phyloP scores from a whole-genome alignment of 2,113 vertebrate genomes.

The Boleophthalmus pectinirostris region DNA sequence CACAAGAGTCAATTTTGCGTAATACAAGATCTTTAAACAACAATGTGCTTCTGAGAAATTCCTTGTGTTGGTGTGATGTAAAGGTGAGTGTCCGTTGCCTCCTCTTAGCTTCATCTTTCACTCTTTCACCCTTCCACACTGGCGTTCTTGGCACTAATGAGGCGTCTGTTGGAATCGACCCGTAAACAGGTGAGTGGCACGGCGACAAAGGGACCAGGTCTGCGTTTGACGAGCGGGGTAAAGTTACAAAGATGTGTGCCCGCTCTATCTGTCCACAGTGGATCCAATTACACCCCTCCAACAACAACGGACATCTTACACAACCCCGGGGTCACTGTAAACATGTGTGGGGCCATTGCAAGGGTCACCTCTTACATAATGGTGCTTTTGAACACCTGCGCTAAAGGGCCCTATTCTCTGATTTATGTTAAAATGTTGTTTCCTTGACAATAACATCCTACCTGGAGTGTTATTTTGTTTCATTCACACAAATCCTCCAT shows the following conservation, averaged over 20 bases:
- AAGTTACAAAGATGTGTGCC: constrained; percentile 39
- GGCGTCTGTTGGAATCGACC: constrained; percentile 10
- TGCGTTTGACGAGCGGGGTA: constrained; percentile 3
- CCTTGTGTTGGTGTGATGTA: not conserved
- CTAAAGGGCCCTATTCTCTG: too few species aligned
- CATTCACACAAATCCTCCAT: too few species aligned
- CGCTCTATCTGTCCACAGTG: constrained; percentile 32
- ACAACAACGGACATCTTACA: not conserved
- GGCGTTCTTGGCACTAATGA: constrained; percentile 16
- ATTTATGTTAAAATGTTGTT: too few species aligned
- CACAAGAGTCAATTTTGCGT: too few species aligned
- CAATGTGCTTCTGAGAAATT: not conserved
- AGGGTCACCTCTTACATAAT: constrained; percentile 14
- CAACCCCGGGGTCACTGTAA: constrained; percentile 30
- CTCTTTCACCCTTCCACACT: too few species aligned
- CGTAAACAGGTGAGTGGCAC: constrained; percentile 18
- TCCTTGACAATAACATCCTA: too few species aligned
- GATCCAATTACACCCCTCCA: constrained; percentile 49
- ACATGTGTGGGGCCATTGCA: constrained; percentile 2
- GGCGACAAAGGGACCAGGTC: constrained; percentile 11
- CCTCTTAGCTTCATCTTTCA: not conserved
- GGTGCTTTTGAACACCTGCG: not conserved
- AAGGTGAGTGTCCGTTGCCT: not conserved
- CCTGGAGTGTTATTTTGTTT: too few species aligned
- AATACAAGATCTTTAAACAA: not conserved